phyloP scores from a whole-genome alignment of 2,113 vertebrate genomes.

The Vidua macroura region DNA sequence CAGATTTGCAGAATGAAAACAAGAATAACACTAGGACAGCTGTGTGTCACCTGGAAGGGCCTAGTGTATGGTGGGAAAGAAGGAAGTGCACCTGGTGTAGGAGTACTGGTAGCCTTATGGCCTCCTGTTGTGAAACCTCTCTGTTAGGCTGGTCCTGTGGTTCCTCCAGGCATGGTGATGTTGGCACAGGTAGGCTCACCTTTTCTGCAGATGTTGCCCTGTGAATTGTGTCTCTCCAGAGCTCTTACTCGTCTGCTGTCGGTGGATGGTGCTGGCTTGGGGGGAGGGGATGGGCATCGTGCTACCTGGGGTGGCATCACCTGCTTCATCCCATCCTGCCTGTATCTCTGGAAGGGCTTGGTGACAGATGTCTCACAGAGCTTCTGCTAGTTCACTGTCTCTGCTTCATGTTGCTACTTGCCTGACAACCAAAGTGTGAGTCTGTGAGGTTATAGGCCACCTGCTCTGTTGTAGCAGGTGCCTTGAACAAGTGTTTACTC shows the following conservation, averaged over 20 bases:
- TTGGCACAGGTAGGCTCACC: background rate
- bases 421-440: background rate
- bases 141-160: background rate
- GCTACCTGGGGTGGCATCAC: background rate
- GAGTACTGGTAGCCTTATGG: background rate
- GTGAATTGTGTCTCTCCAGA: background rate
- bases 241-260: background rate
- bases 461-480: background rate
- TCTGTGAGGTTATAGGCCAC: background rate
- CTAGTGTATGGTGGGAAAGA: background rate
- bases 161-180: background rate
- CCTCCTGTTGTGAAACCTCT: background rate
- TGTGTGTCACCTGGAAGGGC: background rate
- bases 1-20: background rate
- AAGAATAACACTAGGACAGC: background rate
- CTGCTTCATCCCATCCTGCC: background rate
- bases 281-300: fast-evolving
- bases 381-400: slow-evolving; percentile 5
- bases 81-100: background rate
- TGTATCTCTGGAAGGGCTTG: background rate
- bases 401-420: slow-evolving; percentile 50
- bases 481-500: background rate
- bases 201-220: background rate
- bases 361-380: background rate
- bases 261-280: background rate